Percentiles rank a stretch among this genome's conserved stretches.
Conservation (phyloP, 2,888 invertebrate genomes). For the Globia sparganii region DNA sequence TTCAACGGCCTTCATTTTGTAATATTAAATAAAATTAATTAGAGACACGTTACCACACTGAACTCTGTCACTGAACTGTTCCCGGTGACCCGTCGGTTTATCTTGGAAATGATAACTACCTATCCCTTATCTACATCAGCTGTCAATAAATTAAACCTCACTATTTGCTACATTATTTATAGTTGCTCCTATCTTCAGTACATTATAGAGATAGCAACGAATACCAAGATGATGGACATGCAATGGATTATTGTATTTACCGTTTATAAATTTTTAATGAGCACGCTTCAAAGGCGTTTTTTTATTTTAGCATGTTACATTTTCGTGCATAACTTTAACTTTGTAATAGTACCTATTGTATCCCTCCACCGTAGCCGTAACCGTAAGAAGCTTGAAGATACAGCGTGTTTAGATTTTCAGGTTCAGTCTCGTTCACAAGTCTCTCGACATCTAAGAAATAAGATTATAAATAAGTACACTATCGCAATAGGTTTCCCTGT, state of each 20-base stretch:
- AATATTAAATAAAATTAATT: constrained; percentile 30
- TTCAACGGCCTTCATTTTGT: constrained; percentile 79
- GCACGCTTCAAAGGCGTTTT: not conserved
- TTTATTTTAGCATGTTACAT: not conserved
- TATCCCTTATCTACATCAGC: constrained; percentile 76
- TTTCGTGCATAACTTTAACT: not conserved
- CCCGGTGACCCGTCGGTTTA: constrained; percentile 71
- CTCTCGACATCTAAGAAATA: no score
- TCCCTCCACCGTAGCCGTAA: no score
- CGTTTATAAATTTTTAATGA: no score
- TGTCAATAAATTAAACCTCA: constrained; percentile 75
- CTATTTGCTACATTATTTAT: constrained; percentile 34
- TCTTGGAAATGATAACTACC: constrained; percentile 73
- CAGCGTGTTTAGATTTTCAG: not conserved
- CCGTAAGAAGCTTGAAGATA: not conserved
- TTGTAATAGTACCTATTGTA: not conserved
- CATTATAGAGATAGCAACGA: constrained; percentile 42
- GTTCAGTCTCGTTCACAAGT: not conserved
- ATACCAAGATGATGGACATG: constrained; percentile 14
- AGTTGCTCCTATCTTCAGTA: constrained; percentile 31
- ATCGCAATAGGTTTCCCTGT: no score
- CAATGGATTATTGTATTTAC: constrained; percentile 2
- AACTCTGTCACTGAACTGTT: constrained; percentile 69
- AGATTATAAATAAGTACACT: no score
- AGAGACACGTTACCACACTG: constrained; percentile 62